phyloP scores from a whole-genome alignment of 2,113 vertebrate genomes.

The Stictonetta naevosa region DNA sequence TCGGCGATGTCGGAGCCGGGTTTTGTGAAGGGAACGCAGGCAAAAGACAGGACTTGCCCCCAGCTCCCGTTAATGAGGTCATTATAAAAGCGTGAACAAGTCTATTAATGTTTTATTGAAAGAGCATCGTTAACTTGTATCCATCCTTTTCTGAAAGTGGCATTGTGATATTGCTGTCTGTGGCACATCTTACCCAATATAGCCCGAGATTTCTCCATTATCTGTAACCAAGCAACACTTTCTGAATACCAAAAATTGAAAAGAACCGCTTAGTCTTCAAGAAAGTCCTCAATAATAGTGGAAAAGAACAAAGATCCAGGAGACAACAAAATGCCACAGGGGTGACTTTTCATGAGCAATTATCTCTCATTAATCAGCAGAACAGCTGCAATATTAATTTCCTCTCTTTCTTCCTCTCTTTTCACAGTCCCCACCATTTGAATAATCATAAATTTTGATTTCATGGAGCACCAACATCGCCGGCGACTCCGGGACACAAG shows the following conservation, averaged over 20 bases:
- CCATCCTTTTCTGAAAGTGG: constrained; percentile 94
- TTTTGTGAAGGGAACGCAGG: constrained; percentile 69
- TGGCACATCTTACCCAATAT: constrained; percentile 96
- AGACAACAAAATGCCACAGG: constrained; percentile 98
- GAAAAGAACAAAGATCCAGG: constrained; percentile 98
- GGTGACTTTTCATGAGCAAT: constrained; percentile 99
- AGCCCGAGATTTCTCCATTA: constrained; percentile 95
- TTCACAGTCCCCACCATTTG: constrained; percentile 83
- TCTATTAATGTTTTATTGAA: constrained; percentile 98
- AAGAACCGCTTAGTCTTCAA: constrained; percentile 97
- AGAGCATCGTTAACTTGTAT: constrained; percentile 98
- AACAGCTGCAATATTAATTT: constrained; percentile 99
- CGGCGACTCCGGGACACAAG: constrained; percentile 55
- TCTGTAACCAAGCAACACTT: constrained; percentile 99
- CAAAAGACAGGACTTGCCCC: constrained; percentile 78
- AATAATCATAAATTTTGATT: constrained; percentile 87
- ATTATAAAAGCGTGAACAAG: constrained; percentile 96
- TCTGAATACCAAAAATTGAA: constrained; percentile 99
- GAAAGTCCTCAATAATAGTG: constrained; percentile 96
- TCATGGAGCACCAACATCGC: constrained; percentile 77
- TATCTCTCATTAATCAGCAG: constrained; percentile 98
- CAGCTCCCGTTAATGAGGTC: constrained; percentile 87
- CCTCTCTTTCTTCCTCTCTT: constrained; percentile 86
- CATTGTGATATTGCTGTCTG: constrained; percentile 96
- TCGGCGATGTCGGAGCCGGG: constrained; percentile 65